Evolutionary conservation across 2,113 vertebrate genomes (phyloP), one percentile per base, ranked within the genome.

Genomic region (Laticauda colubrina): DNA sequence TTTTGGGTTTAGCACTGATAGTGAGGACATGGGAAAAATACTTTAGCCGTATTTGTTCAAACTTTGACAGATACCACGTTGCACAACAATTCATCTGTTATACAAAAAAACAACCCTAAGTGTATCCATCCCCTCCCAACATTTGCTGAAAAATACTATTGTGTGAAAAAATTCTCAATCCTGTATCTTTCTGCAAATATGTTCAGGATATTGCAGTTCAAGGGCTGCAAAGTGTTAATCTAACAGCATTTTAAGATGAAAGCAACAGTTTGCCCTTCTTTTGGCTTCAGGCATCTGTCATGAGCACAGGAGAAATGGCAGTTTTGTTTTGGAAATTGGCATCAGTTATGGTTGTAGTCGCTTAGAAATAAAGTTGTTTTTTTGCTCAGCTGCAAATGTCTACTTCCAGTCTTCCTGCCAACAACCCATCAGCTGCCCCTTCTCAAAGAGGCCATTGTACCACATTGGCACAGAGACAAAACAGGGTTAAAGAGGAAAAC

Each of bases 291-390:
- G 96, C 97, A 97, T 97, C 97, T 97, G 95, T 96, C 92, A 93
- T 92, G 93, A 94, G 95, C 45, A 94, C 94, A 93, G 96, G 75
- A 98, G 97, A 97, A 97, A 97, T 93, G 94, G 97, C 96, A 95
- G 97, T 97, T 97, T 96, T 98, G 98, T 97, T 97, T 97, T 97
- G 97, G 97, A 98, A 98, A 96, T 97, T 98, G 98, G 97, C 97
- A 97, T 94, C 94, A 93, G 0, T 92, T 91, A 92, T 93, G 61
- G 91, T 93, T 81, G 85, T 97, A 94, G 94, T 48, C 97, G 96
- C 97, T 97, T 98, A 97, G 97, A 98, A 97, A 96, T 96, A 96
- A 97, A 97, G 96, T 96, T 96, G 96, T 95, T 61, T 88, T 92
- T 93, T 95, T 91, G 94, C 96, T 95, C 97, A 98, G 97, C 97